A percentile compares a stretch with the other conserved stretches of the same genome.
These are phyloP conservation scores for Iguana delicatissima DNA, from an alignment of 2,797 vertebrate genomes.

Conservation along the genomic window DNA sequence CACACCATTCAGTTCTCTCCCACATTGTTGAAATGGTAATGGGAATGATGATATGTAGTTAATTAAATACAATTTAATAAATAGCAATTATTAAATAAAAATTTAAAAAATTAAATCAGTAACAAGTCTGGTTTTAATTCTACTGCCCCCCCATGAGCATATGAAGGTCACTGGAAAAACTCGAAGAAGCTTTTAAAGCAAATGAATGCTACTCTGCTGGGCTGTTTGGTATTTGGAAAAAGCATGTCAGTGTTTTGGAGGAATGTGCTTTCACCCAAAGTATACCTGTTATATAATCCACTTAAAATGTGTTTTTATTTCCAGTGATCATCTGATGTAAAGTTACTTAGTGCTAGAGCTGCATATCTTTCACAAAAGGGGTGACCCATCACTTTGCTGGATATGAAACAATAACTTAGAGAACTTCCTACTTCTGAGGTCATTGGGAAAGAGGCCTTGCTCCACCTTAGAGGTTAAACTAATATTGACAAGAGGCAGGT, in stretches of 20 bases:
- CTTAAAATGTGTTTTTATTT: constrained; percentile 5
- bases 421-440: neutral
- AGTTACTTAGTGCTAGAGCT: neutral
- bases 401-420: neutral
- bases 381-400: no score
- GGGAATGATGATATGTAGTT: constrained; percentile 21
- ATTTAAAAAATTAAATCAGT: neutral
- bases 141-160: neutral
- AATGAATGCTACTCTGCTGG: neutral
- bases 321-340: neutral
- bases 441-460: neutral
- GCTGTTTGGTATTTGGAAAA: constrained; percentile 1
- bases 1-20: neutral
- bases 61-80: neutral
- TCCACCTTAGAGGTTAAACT: neutral
- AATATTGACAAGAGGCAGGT: neutral
- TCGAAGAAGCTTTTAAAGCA: constrained; percentile 3
- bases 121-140: constrained; percentile 32
- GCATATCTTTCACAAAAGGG: no score
- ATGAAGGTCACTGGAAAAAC: constrained; percentile 2
- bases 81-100: no score
- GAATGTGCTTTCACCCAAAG: constrained; percentile 23
- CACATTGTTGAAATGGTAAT: neutral
- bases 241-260: neutral
- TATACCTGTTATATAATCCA: neutral